Percentiles rank a stretch among this genome's conserved stretches.
Conservation (phyloP, 2,113 vertebrate genomes). For the Polypterus bichir region DNA sequence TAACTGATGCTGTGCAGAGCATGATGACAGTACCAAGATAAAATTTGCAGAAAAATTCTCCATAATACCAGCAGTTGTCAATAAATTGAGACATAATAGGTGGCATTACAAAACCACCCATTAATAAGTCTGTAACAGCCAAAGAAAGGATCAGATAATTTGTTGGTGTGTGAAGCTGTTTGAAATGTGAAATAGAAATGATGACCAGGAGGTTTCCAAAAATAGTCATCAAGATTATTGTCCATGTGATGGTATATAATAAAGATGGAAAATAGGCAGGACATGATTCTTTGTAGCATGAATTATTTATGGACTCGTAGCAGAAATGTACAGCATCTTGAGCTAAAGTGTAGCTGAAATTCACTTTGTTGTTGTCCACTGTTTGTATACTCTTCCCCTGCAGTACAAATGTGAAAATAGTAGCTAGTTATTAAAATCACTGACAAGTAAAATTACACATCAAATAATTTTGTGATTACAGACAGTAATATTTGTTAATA, state of each 20-base stretch:
- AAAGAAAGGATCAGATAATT: slow-evolving; percentile 64
- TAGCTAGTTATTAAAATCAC: too few relatives aligned
- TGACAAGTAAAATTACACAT: too few relatives aligned
- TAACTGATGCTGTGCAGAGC: slow-evolving; percentile 58
- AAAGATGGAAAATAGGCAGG: slow-evolving; percentile 32
- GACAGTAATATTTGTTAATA: too few relatives aligned
- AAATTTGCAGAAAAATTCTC: slow-evolving; percentile 59
- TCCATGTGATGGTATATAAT: slow-evolving; percentile 48
- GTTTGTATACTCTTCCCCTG: too few relatives aligned
- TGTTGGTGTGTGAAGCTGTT: slow-evolving; percentile 53
- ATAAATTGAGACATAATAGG: slow-evolving; percentile 60
- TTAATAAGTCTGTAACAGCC: slow-evolving; percentile 52
- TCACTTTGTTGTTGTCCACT: too few relatives aligned
- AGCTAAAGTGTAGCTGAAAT: too few relatives aligned
- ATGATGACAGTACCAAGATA: slow-evolving; percentile 55
- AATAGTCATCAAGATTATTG: slow-evolving; percentile 50
- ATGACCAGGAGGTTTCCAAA: slow-evolving; percentile 59
- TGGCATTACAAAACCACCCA: slow-evolving; percentile 62
- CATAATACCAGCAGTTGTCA: slow-evolving; percentile 67
- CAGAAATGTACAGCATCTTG: slow-evolving; percentile 16
- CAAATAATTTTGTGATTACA: too few relatives aligned
- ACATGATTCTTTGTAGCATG: slow-evolving; percentile 47
- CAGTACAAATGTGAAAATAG: too few relatives aligned
- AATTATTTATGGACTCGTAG: slow-evolving; percentile 45
- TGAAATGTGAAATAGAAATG: slow-evolving; percentile 56